Conservation (phyloP, 2,113 vertebrate species). For the Actenoides hombroni region DNA sequence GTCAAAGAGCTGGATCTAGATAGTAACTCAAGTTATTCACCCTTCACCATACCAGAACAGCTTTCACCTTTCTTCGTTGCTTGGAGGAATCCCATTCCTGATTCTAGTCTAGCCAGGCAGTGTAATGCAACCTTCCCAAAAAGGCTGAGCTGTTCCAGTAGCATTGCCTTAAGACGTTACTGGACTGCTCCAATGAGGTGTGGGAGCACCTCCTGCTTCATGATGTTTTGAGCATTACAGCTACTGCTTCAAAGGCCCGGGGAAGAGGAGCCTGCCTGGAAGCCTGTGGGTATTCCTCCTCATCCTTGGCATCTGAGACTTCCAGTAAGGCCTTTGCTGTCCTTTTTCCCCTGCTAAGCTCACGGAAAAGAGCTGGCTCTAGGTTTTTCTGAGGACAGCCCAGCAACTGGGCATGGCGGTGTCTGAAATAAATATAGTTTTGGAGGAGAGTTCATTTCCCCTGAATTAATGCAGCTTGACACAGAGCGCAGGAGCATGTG, state of each 20-base stretch:
- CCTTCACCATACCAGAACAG: neutral
- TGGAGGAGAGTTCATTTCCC: conserved; percentile 56
- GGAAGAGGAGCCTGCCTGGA: neutral
- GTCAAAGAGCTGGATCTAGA: neutral
- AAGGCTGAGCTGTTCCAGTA: neutral
- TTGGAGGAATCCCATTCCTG: neutral
- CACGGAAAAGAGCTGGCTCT: neutral
- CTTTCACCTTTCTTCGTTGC: neutral
- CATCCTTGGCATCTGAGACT: neutral
- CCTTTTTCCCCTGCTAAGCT: neutral
- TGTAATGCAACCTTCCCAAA: neutral
- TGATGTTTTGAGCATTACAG: neutral
- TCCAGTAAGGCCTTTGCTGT: neutral
- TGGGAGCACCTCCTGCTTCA: neutral
- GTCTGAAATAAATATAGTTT: conserved; percentile 68
- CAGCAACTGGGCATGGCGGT: conserved; percentile 25
- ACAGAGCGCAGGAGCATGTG: conserved; percentile 42
- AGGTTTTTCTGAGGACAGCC: conserved; percentile 60
- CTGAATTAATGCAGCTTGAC: conserved; percentile 67
- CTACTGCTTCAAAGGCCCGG: neutral
- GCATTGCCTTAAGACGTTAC: neutral
- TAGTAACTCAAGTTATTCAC: neutral
- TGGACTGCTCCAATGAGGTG: neutral
- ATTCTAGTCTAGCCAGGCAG: neutral
- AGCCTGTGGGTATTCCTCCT: neutral